Evolutionary conservation across 1,140 invertebrate genomes (phyloP).

Genomic region (Nephila pilipes): DNA sequence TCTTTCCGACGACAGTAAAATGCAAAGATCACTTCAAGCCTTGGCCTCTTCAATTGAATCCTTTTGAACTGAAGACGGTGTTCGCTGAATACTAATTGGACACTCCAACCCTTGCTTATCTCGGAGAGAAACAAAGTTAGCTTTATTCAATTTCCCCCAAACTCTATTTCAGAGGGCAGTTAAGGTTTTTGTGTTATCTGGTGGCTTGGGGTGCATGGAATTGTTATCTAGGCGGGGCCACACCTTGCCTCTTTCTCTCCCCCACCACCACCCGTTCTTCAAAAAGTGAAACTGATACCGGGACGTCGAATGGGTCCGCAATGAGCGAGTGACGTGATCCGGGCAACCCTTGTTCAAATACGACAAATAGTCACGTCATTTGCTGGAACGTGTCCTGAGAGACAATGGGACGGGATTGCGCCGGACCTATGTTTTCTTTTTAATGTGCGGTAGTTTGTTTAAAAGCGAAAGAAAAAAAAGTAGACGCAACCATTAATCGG

Average conservation of each 20-base stretch:
- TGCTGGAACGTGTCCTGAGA: neutral
- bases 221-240: neutral
- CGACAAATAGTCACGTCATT: slow-evolving; percentile 55
- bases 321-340: slow-evolving; percentile 33
- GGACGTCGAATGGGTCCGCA: neutral
- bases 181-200: neutral
- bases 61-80: neutral
- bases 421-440: neutral
- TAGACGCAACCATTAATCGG: neutral
- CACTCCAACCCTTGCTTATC: neutral
- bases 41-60: too few relatives aligned
- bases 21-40: neutral
- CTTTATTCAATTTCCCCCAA: slow-evolving; percentile 23
- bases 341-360: slow-evolving; percentile 40
- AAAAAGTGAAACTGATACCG: too few relatives aligned
- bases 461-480: neutral
- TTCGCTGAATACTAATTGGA: neutral
- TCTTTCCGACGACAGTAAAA: too few relatives aligned
- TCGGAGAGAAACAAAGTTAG: neutral
- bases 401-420: slow-evolving; percentile 26
- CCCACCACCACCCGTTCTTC: neutral
- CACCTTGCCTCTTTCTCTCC: neutral
- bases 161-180: neutral
- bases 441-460: neutral
- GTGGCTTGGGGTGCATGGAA: neutral